A percentile compares a stretch with the other conserved stretches of the same genome.
Conservation (phyloP, 53 echinoderm and acorn worm species). For the Astropecten irregularis region DNA sequence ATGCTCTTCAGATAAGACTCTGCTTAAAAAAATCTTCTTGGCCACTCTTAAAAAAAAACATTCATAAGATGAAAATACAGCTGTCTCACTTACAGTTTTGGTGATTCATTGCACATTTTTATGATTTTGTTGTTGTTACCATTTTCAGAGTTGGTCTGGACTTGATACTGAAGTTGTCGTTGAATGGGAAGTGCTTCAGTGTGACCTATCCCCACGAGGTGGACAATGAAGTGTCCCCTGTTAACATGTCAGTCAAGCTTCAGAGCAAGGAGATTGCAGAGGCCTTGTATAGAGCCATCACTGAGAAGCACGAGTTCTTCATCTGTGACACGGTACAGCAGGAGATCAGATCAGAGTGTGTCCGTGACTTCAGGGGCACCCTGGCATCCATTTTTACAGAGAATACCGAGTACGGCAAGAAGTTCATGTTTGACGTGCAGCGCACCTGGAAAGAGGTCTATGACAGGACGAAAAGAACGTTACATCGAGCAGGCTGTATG, state of each 20-base stretch:
- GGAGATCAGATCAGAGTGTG: conserved; percentile 79
- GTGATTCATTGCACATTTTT: too few relatives aligned
- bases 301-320: conserved; percentile 93
- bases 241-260: conserved; percentile 71
- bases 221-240: conserved; percentile 58
- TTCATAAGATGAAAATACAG: too few relatives aligned
- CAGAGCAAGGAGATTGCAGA: conserved; percentile 82
- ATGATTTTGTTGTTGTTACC: not conserved
- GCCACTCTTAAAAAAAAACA: not conserved
- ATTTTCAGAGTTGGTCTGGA: conserved; percentile 69
- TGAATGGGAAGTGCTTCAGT: conserved; percentile 74
- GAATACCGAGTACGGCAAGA: conserved; percentile 89
- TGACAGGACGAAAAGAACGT: conserved; percentile 78
- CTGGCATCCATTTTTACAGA: conserved; percentile 87
- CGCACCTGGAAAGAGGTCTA: conserved; percentile 91
- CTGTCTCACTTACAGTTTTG: too few relatives aligned
- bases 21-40: too few relatives aligned
- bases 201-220: conserved; percentile 77
- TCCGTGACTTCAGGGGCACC: conserved; percentile 87
- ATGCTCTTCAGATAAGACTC: too few relatives aligned
- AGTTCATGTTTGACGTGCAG: conserved; percentile 88
- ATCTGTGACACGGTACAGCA: conserved; percentile 86
- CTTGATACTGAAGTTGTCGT: conserved; percentile 64
- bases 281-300: conserved; percentile 87
- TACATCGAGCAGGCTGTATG: conserved; percentile 47